Conservation (phyloP, 2,888 invertebrate genomes). For the Dinocampus coccinellae region DNA sequence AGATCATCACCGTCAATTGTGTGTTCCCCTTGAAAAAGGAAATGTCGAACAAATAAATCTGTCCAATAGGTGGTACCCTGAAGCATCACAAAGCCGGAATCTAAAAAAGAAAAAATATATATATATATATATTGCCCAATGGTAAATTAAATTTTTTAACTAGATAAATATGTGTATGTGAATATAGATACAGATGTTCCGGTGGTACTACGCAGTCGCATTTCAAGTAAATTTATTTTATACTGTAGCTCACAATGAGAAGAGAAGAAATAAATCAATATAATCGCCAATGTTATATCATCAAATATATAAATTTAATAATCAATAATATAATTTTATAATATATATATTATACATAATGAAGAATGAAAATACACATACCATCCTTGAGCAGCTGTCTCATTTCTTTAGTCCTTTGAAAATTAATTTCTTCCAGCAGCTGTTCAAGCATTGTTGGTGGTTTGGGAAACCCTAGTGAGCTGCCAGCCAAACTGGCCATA, state of each 20-base stretch:
- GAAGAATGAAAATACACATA: constrained; percentile 70
- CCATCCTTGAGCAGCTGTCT: constrained; percentile 90
- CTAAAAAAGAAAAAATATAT: constrained; percentile 70
- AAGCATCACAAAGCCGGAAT: constrained; percentile 91
- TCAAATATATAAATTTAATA: too few species aligned
- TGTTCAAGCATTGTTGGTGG: constrained; percentile 85
- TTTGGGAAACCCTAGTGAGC: constrained; percentile 66
- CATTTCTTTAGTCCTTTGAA: constrained; percentile 92
- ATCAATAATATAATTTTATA: too few species aligned
- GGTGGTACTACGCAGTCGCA: neutral
- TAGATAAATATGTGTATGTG: too few species aligned
- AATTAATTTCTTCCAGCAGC: constrained; percentile 90
- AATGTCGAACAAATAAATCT: constrained; percentile 93
- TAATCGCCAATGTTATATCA: neutral
- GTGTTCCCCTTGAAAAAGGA: constrained; percentile 89
- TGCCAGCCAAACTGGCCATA: constrained; percentile 63
- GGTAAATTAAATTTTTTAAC: too few species aligned
- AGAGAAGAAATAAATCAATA: neutral
- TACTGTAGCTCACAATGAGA: neutral
- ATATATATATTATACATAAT: constrained; percentile 80
- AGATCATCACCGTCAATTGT: constrained; percentile 94
- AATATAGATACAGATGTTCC: neutral
- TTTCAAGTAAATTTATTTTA: neutral
- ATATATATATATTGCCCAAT: too few species aligned
- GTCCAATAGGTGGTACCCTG: constrained; percentile 97